Percentiles rank a stretch among this genome's conserved stretches.
phyloP scores from a whole-genome alignment of 2,888 invertebrate genomes.

The Ischnus inquisitorius region DNA sequence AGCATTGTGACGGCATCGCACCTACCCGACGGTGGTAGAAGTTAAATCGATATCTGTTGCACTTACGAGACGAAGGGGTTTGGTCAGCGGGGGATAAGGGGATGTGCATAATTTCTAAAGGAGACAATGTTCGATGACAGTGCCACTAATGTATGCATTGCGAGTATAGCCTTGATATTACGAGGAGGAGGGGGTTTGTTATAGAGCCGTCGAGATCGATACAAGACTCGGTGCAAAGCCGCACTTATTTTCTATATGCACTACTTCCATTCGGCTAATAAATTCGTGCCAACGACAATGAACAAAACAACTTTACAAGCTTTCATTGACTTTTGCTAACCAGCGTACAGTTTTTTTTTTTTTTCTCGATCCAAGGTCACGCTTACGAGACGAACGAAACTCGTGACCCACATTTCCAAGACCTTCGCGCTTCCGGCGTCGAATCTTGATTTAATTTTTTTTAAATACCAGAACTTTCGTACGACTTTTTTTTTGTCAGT shows the following conservation, averaged over 20 bases:
- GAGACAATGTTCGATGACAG: constrained; percentile 47
- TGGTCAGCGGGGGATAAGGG: background rate
- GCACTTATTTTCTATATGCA: constrained; percentile 33
- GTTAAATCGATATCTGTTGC: constrained; percentile 59
- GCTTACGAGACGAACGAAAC: background rate
- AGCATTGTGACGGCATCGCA: constrained; percentile 10
- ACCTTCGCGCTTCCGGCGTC: constrained; percentile 29
- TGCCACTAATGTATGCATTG: constrained; percentile 27
- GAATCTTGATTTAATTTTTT: background rate
- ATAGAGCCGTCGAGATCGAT: constrained; percentile 56
- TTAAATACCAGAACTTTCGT: too few relatives aligned
- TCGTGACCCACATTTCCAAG: background rate
- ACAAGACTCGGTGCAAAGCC: constrained; percentile 37
- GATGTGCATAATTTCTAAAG: constrained; percentile 59
- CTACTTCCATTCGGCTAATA: constrained; percentile 6
- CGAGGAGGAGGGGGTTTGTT: constrained; percentile 15
- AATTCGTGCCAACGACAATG: constrained; percentile 23
- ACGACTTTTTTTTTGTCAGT: background rate
- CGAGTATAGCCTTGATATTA: constrained; percentile 50
- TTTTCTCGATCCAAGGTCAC: constrained; percentile 24
- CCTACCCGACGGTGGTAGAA: background rate
- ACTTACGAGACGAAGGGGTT: background rate
- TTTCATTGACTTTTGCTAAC: constrained; percentile 1
- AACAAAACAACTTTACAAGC: background rate
- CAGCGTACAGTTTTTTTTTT: constrained; percentile 13